Percentiles rank a stretch among this genome's conserved stretches.
phyloP scores from a whole-genome alignment of 2,888 invertebrate species.

The Chrysolina oricalcia region DNA sequence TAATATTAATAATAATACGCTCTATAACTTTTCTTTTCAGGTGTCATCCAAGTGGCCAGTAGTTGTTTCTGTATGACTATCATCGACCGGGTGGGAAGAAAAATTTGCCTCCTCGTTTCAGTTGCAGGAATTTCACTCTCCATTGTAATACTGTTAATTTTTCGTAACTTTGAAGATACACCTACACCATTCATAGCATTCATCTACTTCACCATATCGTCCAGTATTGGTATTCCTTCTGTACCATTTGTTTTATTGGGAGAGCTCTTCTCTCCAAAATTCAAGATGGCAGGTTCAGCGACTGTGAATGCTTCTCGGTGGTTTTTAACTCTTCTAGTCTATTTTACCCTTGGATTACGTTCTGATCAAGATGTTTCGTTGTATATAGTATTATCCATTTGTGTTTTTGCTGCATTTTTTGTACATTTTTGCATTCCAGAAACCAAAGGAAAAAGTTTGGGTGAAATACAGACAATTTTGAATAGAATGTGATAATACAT shows the following conservation, averaged over 20 bases:
- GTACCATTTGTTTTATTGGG: conserved; percentile 3
- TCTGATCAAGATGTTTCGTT: too few relatives aligned
- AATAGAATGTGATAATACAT: background rate
- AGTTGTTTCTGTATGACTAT: background rate
- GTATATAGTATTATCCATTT: too few relatives aligned
- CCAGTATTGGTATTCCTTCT: background rate
- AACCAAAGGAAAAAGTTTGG: conserved; percentile 6
- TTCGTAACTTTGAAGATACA: background rate
- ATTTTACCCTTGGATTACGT: background rate
- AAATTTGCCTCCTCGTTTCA: background rate
- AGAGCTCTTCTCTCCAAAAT: conserved; percentile 23
- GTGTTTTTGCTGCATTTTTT: background rate
- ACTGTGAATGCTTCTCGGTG: background rate
- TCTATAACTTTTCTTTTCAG: background rate
- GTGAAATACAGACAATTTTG: background rate
- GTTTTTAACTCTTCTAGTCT: background rate
- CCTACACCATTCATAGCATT: background rate
- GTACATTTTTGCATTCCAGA: conserved; percentile 3
- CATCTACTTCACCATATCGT: background rate
- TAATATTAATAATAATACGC: too few relatives aligned
- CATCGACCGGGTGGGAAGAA: background rate
- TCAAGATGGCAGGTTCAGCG: conserved; percentile 15
- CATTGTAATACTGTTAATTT: background rate
- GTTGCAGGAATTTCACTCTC: background rate
- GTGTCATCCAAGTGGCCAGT: background rate